Evolutionary conservation across 1,140 invertebrate species (phyloP), one percentile per base, ranked within the genome.

Genomic region (Archivesica marissinica): DNA sequence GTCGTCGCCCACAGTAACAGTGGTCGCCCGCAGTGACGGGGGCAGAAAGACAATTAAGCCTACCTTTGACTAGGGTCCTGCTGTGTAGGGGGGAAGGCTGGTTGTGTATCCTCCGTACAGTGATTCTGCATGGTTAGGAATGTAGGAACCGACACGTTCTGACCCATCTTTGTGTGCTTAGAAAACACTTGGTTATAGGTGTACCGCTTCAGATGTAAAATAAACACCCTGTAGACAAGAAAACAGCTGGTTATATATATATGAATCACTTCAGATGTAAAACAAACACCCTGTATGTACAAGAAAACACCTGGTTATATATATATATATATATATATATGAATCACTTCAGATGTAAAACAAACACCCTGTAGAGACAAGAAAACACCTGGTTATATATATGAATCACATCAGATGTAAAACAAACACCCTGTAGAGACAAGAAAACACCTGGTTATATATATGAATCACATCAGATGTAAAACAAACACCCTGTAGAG

Each of bases 171-270:
- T 15, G 77, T 85, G 20, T 90, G 86, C 11, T 82, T 84, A 20
- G 87, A 84, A 15, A 77, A 80, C 38, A 39, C n/a, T 23, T 80
- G 81, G 64, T 89, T 87, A 70, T 90, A 93, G 25, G 86, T 86
- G 77, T 93, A 92, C 3, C 92, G 74, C 83, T 93, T 93, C 17
- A 93, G 75, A 80, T 93, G 92, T n/a, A 93, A 68, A 20, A 93
- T 90, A 30, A 93, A 82, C 7, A 93, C 88, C 61, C 92, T 92
- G 86, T 23, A 87, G 4, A n/a, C n/a, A n/a, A n/a, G n/a, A n/a
- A n/a, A n/a, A n/a, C n/a, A n/a, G n/a, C n/a, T n/a, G n/a, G n/a
- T n/a, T n/a, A n/a, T n/a, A n/a, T n/a, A n/a, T n/a, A n/a, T n/a
- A n/a, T n/a, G n/a, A n/a, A n/a, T n/a, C n/a, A n/a, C n/a, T n/a